These are phyloP conservation scores for Entomobrya proxima DNA, from an alignment of 2,888 invertebrate genomes.

Conservation along the genomic window DNA sequence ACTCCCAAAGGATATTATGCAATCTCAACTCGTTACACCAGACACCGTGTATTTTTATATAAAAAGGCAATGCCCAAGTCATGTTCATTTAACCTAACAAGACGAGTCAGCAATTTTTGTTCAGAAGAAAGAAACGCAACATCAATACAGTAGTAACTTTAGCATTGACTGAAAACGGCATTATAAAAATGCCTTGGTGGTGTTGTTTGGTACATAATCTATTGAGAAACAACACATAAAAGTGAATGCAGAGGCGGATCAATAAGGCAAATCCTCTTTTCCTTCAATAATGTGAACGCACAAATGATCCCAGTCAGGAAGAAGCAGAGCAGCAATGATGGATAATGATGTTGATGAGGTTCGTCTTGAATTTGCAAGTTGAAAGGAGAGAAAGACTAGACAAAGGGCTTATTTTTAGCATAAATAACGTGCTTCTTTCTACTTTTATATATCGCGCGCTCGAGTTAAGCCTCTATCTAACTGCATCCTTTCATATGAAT, in stretches of 20 bases:
- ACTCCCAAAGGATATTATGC: constrained; percentile 38
- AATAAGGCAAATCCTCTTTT: constrained; percentile 7
- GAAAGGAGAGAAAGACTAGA: not conserved
- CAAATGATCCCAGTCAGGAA: constrained; percentile 14
- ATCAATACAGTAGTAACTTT: not conserved
- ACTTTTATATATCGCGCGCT: too few relatives aligned
- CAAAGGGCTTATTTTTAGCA: not conserved
- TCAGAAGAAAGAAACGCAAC: constrained; percentile 24
- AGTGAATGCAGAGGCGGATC: not conserved
- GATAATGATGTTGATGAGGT: constrained; percentile 55
- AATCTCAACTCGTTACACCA: constrained; percentile 25
- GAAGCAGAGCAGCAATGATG: not conserved
- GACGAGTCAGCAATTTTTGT: constrained; percentile 6
- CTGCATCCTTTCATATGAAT: too few relatives aligned
- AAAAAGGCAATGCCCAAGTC: not conserved
- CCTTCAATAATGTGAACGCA: not conserved
- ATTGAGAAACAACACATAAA: not conserved
- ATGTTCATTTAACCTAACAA: constrained; percentile 23
- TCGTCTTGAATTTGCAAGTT: constrained; percentile 20
- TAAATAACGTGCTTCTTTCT: too few relatives aligned
- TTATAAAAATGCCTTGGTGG: not conserved
- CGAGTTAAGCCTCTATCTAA: too few relatives aligned
- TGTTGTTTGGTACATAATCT: not conserved
- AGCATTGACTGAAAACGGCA: not conserved
- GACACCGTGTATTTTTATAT: not conserved